Evolutionary conservation across 1,140 invertebrate genomes (phyloP).

Genomic region (Drosophila ananassae): DNA sequence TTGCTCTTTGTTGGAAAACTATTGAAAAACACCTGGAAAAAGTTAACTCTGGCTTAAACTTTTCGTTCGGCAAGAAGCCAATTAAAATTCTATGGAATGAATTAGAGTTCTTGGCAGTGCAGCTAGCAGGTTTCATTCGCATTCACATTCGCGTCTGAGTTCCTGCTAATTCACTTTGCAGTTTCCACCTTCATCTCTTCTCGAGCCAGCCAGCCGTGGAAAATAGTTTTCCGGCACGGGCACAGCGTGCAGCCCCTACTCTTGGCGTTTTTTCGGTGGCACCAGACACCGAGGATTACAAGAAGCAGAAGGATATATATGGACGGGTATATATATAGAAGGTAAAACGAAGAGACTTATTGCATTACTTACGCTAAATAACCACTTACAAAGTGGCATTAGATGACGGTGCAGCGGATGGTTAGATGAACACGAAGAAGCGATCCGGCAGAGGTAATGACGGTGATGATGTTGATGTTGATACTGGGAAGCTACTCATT

Average conservation of each 20-base stretch:
- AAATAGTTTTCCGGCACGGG: conserved; percentile 34
- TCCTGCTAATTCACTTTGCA: background rate
- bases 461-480: conserved; percentile 47
- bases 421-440: conserved; percentile 25
- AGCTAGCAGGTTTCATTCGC: conserved; percentile 52
- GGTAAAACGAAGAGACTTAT: conserved; percentile 72
- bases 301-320: conserved; percentile 67
- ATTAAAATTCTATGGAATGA: conserved; percentile 48
- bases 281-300: conserved; percentile 48
- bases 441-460: conserved; percentile 50
- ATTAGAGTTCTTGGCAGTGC: conserved; percentile 31
- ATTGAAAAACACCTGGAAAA: conserved; percentile 45
- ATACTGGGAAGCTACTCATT: conserved; percentile 51
- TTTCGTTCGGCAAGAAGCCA: conserved; percentile 34
- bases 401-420: conserved; percentile 18
- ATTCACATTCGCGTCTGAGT: background rate
- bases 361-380: conserved; percentile 81
- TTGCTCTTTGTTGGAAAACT: conserved; percentile 34
- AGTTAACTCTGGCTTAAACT: conserved; percentile 44
- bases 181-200: conserved; percentile 28
- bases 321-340: conserved; percentile 22
- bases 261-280: conserved; percentile 13
- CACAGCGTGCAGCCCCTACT: background rate
- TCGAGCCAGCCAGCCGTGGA: conserved; percentile 13
- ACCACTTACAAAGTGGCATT: conserved; percentile 75